These are phyloP conservation scores for Arizona elegans DNA, from an alignment of 2,113 vertebrate genomes.

Conservation along the genomic window DNA sequence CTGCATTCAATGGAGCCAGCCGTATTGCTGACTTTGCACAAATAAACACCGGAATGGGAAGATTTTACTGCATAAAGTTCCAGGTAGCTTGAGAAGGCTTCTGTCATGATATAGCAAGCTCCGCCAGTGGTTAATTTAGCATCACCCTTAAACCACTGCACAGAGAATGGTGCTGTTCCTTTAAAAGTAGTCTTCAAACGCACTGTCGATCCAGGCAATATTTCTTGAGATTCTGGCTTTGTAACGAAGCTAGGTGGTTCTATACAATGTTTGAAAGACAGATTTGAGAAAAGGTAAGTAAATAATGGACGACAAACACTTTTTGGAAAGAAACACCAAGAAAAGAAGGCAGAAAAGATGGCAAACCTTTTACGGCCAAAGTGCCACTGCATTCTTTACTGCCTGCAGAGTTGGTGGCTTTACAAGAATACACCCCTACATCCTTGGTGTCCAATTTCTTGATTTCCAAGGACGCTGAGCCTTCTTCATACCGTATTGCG, in stretches of 20 bases:
- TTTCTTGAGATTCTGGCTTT: slow-evolving; percentile 82
- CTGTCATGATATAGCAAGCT: slow-evolving; percentile 90
- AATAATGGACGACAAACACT: background rate
- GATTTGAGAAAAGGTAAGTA: slow-evolving; percentile 56
- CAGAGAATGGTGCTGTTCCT: slow-evolving; percentile 84
- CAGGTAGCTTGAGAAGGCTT: slow-evolving; percentile 83
- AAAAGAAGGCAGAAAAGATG: slow-evolving; percentile 39
- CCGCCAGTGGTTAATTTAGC: slow-evolving; percentile 86
- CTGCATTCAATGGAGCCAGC: slow-evolving; percentile 87
- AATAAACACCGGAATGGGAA: slow-evolving; percentile 84
- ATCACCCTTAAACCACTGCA: slow-evolving; percentile 91
- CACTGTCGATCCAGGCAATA: slow-evolving; percentile 83
- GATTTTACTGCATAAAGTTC: slow-evolving; percentile 90
- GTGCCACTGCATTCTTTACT: slow-evolving; percentile 90
- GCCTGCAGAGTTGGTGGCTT: slow-evolving; percentile 89
- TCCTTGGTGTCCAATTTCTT: slow-evolving; percentile 79
- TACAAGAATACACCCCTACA: slow-evolving; percentile 89
- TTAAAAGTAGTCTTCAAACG: slow-evolving; percentile 83
- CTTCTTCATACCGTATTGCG: slow-evolving; percentile 82
- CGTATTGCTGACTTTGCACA: slow-evolving; percentile 88
- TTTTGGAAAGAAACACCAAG: slow-evolving; percentile 1
- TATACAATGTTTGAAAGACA: slow-evolving; percentile 74
- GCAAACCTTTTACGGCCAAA: slow-evolving; percentile 91
- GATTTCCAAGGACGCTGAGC: slow-evolving; percentile 83
- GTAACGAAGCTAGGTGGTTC: slow-evolving; percentile 87